phyloP scores from a whole-genome alignment of 2,113 vertebrate genomes.

The Pomatostomus ruficeps region DNA sequence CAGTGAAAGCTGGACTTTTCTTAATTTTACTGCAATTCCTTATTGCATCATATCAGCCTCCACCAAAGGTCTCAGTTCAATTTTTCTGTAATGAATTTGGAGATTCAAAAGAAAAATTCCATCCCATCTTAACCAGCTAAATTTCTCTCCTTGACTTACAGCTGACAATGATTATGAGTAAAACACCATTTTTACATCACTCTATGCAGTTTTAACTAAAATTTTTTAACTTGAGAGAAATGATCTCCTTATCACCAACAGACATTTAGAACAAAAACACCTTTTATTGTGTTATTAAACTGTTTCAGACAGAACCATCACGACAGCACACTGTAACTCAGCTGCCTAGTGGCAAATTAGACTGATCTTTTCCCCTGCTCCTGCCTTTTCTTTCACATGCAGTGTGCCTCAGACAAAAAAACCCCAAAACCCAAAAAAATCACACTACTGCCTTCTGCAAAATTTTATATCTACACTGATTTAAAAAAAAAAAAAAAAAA shows the following conservation, averaged over 20 bases:
- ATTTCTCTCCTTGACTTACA: conserved; percentile 51
- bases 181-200: conserved; percentile 20
- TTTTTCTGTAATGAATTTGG: conserved; percentile 58
- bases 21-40: conserved; percentile 62
- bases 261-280: conserved; percentile 29
- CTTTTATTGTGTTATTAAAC: conserved; percentile 55
- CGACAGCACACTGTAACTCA: conserved; percentile 10
- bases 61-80: conserved; percentile 35
- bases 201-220: conserved; percentile 57
- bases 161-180: conserved; percentile 43
- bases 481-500: too few species aligned
- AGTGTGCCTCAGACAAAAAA: conserved; percentile 17
- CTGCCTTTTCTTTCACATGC: background rate
- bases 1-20: conserved; percentile 40
- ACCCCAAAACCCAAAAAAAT: too few species aligned
- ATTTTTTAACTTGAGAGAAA: conserved; percentile 64
- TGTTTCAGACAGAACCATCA: conserved; percentile 17
- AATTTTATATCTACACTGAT: conserved; percentile 1
- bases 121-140: background rate
- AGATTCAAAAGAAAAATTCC: background rate
- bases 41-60: conserved; percentile 36
- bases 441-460: conserved; percentile 3
- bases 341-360: conserved; percentile 49
- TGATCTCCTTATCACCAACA: conserved; percentile 42
- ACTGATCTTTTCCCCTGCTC: background rate